These are phyloP conservation scores for Chiroxiphia lanceolata DNA, from an alignment of 2,797 vertebrate genomes.

Conservation along the genomic window DNA sequence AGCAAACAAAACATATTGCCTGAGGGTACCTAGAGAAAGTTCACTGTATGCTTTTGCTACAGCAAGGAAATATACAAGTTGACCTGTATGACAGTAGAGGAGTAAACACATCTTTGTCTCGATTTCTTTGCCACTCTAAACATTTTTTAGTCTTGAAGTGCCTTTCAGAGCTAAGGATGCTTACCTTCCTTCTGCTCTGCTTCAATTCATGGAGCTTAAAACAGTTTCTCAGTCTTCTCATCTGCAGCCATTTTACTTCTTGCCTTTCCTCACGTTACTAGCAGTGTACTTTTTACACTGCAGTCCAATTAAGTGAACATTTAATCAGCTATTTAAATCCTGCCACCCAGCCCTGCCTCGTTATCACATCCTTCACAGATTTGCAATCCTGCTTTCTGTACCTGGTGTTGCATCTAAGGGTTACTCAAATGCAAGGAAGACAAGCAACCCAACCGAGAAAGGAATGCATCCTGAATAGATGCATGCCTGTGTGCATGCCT, in stretches of 20 bases:
- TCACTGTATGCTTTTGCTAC: background rate
- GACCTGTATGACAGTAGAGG: background rate
- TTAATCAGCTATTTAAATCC: background rate
- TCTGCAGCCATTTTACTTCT: background rate
- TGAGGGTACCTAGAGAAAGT: background rate
- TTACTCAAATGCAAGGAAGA: background rate
- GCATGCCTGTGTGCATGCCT: background rate
- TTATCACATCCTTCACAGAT: background rate
- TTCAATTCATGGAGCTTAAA: background rate
- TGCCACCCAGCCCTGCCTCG: background rate
- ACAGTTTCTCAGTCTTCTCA: background rate
- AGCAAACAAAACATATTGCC: background rate
- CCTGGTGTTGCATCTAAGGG: background rate
- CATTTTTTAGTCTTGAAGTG: background rate
- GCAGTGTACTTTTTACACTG: background rate
- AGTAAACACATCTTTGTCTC: background rate
- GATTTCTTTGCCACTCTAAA: background rate
- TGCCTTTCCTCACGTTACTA: background rate
- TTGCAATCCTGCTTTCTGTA: background rate
- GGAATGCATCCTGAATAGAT: background rate
- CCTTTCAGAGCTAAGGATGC: background rate
- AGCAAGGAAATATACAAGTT: background rate
- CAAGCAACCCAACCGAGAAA: background rate
- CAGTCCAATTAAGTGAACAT: background rate
- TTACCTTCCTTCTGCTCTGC: background rate